Evolutionary conservation across 2,113 vertebrate genomes (phyloP), one percentile per base, ranked within the genome.

Genomic region (Lophotis ruficrista): DNA sequence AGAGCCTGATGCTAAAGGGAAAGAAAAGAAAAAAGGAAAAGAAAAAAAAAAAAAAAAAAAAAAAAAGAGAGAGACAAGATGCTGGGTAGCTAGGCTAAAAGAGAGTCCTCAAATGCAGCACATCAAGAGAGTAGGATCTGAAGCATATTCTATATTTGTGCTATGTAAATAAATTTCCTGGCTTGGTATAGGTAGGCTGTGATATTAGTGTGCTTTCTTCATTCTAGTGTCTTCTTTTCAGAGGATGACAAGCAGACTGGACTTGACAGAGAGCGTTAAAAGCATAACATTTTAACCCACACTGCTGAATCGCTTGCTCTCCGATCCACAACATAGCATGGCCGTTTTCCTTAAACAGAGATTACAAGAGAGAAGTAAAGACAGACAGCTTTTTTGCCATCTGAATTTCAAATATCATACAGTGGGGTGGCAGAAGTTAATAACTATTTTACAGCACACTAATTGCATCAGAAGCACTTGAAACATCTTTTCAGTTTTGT

Each of bases 291-390:
- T 7, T 30, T 41, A 91, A 51, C 45, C 43, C 57, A 27, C 35
- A 12, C 23, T 43, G 48, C 53, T 30, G 25, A 88, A 64, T 17
- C 0, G 0, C 27, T 86, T 21, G 0, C 37, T 43, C 60, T 22
- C 57, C 0, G 0, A 66, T 45, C 66, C 80, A 62, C 30, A 75
- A 30, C 35, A 35, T 28, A 24, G 18, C 15, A 7, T 1, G 13
- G 45, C 17, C 20, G 14, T 54, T 77, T 54, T 41, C 47, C 62
- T 78, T 71, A 38, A 81, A 54, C 1, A 14, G 9, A 58, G 14
- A 75, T 28, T 38, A 71, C 38, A 78, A 53, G 35, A 64, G 50
- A 47, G 84, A 87, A 75, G 45, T 38, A 54, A 45, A 88, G 71
- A 4, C 13, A n/a, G 35, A 28, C 23, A 87, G 24, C 27, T 51